Base-by-base conservation (phyloP, 2,888 invertebrate genomes). In the Imbricaverruca yamaguchii region DNA sequence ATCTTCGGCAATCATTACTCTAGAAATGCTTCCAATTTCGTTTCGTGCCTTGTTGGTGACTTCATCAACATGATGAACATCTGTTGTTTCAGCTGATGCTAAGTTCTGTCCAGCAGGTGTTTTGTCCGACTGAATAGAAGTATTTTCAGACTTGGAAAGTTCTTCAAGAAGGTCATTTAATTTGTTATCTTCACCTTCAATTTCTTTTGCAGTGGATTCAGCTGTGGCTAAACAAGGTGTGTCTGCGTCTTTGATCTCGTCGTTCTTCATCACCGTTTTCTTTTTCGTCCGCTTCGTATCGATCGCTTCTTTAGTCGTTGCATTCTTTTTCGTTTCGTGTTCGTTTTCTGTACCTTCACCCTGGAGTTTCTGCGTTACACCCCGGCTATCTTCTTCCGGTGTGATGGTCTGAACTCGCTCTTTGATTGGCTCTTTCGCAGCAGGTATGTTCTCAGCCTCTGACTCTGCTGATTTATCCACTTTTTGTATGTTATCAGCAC, bases 1-100 rank as follows among this genome's bases (percentile, higher is more conserved):
- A 74, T 65, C 80, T 53, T 61, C 69, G 13, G 80, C 65, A 39
- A 56, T 57, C 53, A 81, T 59, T 15, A 67, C 78, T 80, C 80
- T 78, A 53, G 82, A 80, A n/a, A 79, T 80, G 25, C 55, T 74
- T 23, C 79, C 83, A 61, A 80, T 81, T 53, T 81, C 83, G 39
- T 39, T 39, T 39, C 39, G 39, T 39, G 39, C 39, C 39, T 39
- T 4, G 39, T 39, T 4, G 4, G 39, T 39, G 39, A 39, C 39
- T 39, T 39, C 4, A 39, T 39, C 39, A 39, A 4, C 39, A 39
- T 39, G 39, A 39, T 39, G 39, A 39, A 39, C 39, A 39, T 39
- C 39, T 39, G 39, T 39, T 39, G 39, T 39, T 1, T 39, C 39
- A 39, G 39, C 39, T 39, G 39, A 39, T 39, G 4, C 39, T 39